Conservation (phyloP, 2,888 invertebrate genomes). For the Glaucopsyche alexis region DNA sequence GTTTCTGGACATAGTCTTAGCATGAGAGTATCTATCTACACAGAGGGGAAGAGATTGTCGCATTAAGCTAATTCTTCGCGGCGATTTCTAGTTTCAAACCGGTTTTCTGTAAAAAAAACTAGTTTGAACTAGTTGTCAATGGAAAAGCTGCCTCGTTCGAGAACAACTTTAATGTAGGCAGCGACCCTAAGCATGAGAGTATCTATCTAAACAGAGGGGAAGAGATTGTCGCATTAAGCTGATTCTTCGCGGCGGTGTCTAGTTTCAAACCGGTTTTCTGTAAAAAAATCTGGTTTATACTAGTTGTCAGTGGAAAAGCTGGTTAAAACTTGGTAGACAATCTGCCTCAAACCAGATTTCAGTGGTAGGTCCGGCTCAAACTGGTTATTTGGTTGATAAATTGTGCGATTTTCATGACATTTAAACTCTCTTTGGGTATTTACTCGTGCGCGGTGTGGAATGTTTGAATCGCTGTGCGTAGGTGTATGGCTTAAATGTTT, state of each 20-base stretch:
- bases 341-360: no score
- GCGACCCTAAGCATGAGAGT: constrained; percentile 53
- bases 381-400: not conserved
- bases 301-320: no score
- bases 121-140: no score
- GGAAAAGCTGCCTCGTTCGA: no score
- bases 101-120: no score
- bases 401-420: not conserved
- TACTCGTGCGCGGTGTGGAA: constrained; percentile 50
- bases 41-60: not conserved
- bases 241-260: not conserved
- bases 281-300: no score
- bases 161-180: no score
- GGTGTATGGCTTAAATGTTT: constrained; percentile 68
- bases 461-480: constrained; percentile 69
- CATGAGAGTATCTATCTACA: not conserved
- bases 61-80: not conserved
- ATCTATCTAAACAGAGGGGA: not conserved
- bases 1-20: no score
- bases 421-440: constrained; percentile 2
- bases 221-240: not conserved
- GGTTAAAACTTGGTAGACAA: no score
- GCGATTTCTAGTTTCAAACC: not conserved
- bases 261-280: not conserved
- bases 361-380: no score